phyloP scores from a whole-genome alignment of 2,797 vertebrate genomes.

The Phrynocephalus guinanensis region DNA sequence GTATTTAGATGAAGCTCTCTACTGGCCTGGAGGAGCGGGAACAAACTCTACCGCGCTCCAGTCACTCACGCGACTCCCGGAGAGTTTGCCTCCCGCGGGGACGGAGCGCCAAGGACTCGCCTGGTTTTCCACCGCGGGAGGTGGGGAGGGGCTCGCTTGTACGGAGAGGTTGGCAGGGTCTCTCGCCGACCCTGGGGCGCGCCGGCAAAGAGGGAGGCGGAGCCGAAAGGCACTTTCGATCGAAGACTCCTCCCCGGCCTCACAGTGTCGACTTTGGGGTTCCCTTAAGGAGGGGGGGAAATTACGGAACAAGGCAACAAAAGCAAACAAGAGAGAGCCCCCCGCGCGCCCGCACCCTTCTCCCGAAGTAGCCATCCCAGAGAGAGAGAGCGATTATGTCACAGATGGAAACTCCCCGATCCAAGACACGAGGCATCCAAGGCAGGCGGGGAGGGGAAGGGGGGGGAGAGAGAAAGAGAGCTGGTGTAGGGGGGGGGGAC shows the following conservation, averaged over 20 bases:
- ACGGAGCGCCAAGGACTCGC: background rate
- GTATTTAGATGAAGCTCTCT: no score
- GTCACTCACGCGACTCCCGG: no score
- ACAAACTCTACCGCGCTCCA: no score
- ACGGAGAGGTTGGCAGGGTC: background rate
- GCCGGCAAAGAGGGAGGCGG: no score
- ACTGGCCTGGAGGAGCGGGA: no score
- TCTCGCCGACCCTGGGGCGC: slow-evolving; percentile 5
- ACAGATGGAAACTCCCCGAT: background rate
- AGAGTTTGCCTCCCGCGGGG: background rate
- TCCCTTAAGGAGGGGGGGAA: background rate
- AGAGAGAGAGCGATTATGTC: background rate
- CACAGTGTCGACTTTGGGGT: background rate
- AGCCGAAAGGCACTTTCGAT: background rate
- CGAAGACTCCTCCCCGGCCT: background rate
- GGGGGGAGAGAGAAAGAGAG: background rate
- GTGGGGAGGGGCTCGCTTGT: background rate
- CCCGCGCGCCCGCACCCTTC: background rate
- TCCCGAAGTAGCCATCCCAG: background rate
- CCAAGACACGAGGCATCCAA: background rate
- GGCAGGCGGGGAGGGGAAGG: no score
- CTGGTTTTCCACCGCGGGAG: no score
- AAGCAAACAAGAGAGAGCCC: background rate
- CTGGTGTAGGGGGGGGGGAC: no score
- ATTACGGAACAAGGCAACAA: background rate